phyloP scores from a whole-genome alignment of 2,797 vertebrate species.

The Protosalanx chinensis region DNA sequence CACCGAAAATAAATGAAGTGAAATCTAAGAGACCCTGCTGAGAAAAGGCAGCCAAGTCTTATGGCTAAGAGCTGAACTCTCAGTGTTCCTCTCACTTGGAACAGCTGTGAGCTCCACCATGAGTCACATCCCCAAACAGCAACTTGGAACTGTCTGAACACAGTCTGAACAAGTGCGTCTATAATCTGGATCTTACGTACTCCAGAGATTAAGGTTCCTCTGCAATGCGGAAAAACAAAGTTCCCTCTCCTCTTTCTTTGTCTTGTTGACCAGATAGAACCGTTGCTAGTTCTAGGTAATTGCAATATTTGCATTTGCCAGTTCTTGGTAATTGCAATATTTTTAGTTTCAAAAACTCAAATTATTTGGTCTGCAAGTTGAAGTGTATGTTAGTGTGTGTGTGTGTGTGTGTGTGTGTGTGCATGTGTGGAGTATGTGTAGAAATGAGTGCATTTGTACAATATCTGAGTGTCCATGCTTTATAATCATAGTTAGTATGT shows the following conservation, averaged over 20 bases:
- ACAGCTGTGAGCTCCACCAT: not conserved
- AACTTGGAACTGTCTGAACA: not conserved
- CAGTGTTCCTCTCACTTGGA: not conserved
- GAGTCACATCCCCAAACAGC: not conserved
- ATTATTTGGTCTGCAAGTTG: not conserved
- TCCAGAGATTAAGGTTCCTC: not conserved
- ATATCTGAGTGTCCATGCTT: too few species aligned
- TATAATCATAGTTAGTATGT: too few species aligned
- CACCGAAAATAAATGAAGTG: too few species aligned
- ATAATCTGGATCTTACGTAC: not conserved
- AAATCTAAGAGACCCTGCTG: too few species aligned
- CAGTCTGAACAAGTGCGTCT: not conserved
- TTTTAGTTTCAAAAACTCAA: not conserved
- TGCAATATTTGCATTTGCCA: not conserved
- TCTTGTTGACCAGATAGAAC: not conserved
- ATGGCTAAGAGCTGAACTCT: not conserved
- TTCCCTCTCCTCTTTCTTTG: not conserved
- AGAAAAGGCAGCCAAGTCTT: too few species aligned
- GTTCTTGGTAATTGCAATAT: not conserved
- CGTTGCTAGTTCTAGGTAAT: not conserved
- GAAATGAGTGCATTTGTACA: too few species aligned
- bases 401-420: slow-evolving; percentile 7
- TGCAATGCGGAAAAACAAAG: not conserved
- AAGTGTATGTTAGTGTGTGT: slow-evolving; percentile 22
- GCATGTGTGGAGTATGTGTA: too few species aligned